phyloP scores from a whole-genome alignment of 2,888 invertebrate species.

The Neria commutata region DNA sequence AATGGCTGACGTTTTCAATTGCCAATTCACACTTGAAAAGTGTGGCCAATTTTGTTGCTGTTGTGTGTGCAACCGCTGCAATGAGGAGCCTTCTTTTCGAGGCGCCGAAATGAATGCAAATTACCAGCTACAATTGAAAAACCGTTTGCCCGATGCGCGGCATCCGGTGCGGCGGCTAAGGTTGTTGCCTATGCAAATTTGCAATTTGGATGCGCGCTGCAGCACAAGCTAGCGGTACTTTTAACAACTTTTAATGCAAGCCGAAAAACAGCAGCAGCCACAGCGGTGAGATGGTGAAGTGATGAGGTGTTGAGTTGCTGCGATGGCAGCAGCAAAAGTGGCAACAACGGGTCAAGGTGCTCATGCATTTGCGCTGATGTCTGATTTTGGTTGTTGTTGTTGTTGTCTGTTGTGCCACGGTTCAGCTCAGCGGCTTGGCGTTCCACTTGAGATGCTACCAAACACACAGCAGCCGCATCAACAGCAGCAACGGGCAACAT shows the following conservation, averaged over 20 bases:
- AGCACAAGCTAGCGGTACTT: not conserved
- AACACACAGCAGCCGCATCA: not conserved
- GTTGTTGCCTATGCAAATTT: not conserved
- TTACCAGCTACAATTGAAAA: not conserved
- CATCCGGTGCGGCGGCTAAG: not conserved
- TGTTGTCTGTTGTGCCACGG: not conserved
- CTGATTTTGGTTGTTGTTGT: not conserved
- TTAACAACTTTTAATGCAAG: constrained; percentile 8
- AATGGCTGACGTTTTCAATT: not conserved
- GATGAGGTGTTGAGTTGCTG: not conserved
- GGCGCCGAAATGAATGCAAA: not conserved
- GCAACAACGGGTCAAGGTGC: constrained; percentile 6
- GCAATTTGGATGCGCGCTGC: no score
- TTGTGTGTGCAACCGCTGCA: no score
- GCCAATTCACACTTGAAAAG: not conserved
- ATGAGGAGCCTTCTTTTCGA: no score
- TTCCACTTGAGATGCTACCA: not conserved
- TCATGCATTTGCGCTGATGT: not conserved
- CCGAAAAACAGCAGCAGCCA: not conserved
- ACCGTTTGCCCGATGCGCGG: no score
- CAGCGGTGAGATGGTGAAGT: not conserved
- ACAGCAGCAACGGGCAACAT: no score
- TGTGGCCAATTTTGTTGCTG: no score
- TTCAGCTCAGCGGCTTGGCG: no score
- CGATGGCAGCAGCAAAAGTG: not conserved